A percentile compares a stretch with the other conserved stretches of the same genome.
phyloP scores from a whole-genome alignment of 2,113 vertebrate species.

The Cervus canadensis region DNA sequence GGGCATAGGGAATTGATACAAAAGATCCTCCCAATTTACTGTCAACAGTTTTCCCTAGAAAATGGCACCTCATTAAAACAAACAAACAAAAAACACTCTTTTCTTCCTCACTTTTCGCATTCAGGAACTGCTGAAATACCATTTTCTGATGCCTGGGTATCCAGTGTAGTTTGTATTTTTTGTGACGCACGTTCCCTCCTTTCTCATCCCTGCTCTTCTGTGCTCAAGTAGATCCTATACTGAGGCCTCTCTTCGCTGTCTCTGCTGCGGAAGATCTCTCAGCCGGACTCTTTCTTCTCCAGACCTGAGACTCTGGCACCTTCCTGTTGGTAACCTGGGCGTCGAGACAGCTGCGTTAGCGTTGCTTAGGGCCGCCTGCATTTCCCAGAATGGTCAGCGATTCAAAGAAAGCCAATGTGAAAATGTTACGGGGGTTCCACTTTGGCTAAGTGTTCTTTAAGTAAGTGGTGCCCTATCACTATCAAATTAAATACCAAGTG shows the following conservation, averaged over 20 bases:
- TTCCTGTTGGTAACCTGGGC: background rate
- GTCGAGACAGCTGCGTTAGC: rapidly evolving
- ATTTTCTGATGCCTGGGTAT: background rate
- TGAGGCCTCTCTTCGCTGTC: background rate
- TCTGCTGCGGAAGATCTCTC: too few relatives aligned
- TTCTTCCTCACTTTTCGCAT: background rate
- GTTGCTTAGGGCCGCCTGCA: rapidly evolving
- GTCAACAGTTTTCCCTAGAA: background rate
- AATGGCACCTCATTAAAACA: background rate
- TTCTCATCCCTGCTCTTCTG: background rate
- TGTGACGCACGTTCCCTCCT: background rate
- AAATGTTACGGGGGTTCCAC: too few relatives aligned
- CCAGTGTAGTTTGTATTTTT: background rate
- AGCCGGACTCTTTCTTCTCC: background rate
- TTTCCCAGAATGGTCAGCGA: too few relatives aligned
- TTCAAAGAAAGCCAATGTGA: background rate
- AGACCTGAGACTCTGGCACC: background rate
- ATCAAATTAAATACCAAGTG: background rate
- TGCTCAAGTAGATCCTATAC: background rate
- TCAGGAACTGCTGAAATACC: background rate
- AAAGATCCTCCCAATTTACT: background rate
- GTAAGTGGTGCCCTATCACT: rapidly evolving
- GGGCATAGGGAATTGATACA: background rate
- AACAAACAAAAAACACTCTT: too few relatives aligned
- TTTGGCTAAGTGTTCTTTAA: background rate